Evolutionary conservation across 2,888 invertebrate genomes (phyloP).

Genomic region (Phlogophora meticulosa): DNA sequence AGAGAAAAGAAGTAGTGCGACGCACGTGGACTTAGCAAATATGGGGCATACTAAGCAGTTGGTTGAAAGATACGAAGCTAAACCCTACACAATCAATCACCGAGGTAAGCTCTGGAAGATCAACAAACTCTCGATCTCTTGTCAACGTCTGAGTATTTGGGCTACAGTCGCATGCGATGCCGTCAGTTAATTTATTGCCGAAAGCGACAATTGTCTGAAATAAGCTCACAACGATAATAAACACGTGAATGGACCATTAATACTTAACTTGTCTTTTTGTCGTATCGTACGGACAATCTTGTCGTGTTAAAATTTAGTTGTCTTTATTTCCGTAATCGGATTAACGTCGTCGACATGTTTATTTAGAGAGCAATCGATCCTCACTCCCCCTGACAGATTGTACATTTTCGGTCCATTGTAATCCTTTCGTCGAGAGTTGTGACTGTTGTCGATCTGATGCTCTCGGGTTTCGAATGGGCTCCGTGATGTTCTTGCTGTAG

Average conservation of each 20-base stretch:
- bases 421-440: slow-evolving; percentile 41
- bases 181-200: slow-evolving; percentile 53
- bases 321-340: slow-evolving; percentile 59
- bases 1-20: too few species aligned
- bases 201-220: slow-evolving; percentile 53
- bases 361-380: slow-evolving; percentile 57
- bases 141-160: slow-evolving; percentile 31
- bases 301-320: slow-evolving; percentile 48
- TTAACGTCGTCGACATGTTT: slow-evolving; percentile 54
- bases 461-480: slow-evolving; percentile 1
- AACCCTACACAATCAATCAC: slow-evolving; percentile 22
- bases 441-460: slow-evolving; percentile 32
- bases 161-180: slow-evolving; percentile 22
- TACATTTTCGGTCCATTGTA: slow-evolving; percentile 46
- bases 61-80: slow-evolving; percentile 18
- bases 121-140: slow-evolving; percentile 30
- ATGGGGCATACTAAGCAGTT: neutral
- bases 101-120: slow-evolving; percentile 23
- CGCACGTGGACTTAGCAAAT: neutral
- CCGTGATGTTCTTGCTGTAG: neutral
- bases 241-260: slow-evolving; percentile 62
- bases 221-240: slow-evolving; percentile 58
- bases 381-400: slow-evolving; percentile 42
- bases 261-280: slow-evolving; percentile 54
- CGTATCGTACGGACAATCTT: slow-evolving; percentile 32